Percentiles rank a stretch among this genome's conserved stretches.
These are phyloP conservation scores for Dolichomitus sp. DNA, from an alignment of 2,888 invertebrate genomes.

Conservation along the genomic window DNA sequence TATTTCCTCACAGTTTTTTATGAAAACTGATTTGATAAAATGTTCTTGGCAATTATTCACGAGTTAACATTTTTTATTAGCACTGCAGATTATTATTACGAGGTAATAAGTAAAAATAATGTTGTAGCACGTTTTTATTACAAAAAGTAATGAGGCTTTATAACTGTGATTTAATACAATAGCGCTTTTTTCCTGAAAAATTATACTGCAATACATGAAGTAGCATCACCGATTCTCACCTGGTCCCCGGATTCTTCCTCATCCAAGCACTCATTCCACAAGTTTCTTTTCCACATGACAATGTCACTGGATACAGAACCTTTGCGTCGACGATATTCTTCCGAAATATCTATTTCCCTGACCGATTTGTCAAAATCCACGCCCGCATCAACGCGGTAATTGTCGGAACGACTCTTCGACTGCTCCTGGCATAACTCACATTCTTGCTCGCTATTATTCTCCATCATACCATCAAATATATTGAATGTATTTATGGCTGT, in stretches of 20 bases:
- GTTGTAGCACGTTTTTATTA: too few relatives aligned
- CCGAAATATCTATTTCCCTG: slow-evolving; percentile 35
- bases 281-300: slow-evolving; percentile 78
- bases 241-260: slow-evolving; percentile 73
- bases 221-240: slow-evolving; percentile 59
- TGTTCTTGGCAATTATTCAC: too few relatives aligned
- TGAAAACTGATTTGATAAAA: too few relatives aligned
- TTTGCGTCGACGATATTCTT: slow-evolving; percentile 69
- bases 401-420: slow-evolving; percentile 31
- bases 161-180: not conserved
- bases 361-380: slow-evolving; percentile 32
- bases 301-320: slow-evolving; percentile 80
- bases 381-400: slow-evolving; percentile 1
- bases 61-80: too few relatives aligned
- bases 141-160: too few relatives aligned
- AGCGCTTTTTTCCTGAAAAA: not conserved
- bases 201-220: not conserved
- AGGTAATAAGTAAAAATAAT: too few relatives aligned
- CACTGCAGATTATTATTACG: too few relatives aligned
- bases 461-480: slow-evolving; percentile 34
- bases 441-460: not conserved
- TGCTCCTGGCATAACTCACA: slow-evolving; percentile 29
- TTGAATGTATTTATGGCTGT: slow-evolving; percentile 34
- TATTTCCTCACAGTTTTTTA: too few relatives aligned
- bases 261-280: slow-evolving; percentile 73